These are phyloP conservation scores for Nansenia antarctica DNA, from an alignment of 2,113 vertebrate species.

Conservation along the genomic window DNA sequence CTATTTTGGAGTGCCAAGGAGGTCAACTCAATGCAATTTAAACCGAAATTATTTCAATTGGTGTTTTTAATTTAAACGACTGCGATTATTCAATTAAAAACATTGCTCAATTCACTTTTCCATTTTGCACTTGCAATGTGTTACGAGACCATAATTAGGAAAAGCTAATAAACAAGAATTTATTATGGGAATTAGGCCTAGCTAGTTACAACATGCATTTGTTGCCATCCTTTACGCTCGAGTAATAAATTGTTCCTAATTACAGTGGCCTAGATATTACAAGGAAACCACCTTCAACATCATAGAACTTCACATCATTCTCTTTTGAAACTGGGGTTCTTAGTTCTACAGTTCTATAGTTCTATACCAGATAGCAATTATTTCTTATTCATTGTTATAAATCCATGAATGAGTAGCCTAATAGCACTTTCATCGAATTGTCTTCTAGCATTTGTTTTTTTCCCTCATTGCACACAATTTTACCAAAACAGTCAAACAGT, in stretches of 20 bases:
- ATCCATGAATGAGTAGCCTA: background rate
- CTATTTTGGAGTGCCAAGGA: background rate
- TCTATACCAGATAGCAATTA: background rate
- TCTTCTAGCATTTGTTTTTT: background rate
- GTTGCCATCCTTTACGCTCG: background rate
- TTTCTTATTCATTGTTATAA: background rate
- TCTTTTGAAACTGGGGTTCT: too few relatives aligned
- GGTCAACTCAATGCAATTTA: background rate
- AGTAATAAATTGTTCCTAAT: background rate
- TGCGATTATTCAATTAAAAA: background rate
- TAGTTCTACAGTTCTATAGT: too few relatives aligned
- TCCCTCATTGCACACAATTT: background rate
- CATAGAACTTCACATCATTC: background rate
- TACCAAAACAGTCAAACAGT: background rate
- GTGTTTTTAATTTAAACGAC: background rate
- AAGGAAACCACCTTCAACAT: background rate
- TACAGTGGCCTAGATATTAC: background rate
- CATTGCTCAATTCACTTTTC: background rate
- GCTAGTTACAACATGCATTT: background rate
- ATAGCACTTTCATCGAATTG: background rate
- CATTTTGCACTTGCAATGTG: background rate
- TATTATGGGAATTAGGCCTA: background rate
- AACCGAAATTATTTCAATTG: background rate
- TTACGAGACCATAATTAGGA: background rate
- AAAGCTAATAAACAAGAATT: background rate